These are phyloP conservation scores for Anoplophora glabripennis DNA, from an alignment of 1,140 invertebrate genomes.

Conservation along the genomic window DNA sequence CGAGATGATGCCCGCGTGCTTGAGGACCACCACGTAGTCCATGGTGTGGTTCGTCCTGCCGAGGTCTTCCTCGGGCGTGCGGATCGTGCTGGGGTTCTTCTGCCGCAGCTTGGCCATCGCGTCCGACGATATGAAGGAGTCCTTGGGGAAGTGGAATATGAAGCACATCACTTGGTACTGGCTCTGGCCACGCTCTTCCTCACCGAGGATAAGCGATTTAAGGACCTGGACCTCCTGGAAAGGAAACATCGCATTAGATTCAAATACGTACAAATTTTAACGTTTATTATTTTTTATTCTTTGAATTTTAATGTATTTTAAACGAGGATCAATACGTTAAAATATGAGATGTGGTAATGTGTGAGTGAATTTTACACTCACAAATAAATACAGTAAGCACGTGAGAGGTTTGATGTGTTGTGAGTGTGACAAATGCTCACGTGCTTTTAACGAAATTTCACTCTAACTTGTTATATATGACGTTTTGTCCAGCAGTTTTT, in stretches of 20 bases:
- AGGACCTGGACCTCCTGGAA: constrained; percentile 88
- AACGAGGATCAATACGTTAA: no score
- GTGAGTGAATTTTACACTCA: no score
- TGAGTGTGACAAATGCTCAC: no score
- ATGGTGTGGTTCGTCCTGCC: constrained; percentile 74
- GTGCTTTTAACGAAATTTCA: no score
- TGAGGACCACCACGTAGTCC: constrained; percentile 73
- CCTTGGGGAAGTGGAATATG: constrained; percentile 82
- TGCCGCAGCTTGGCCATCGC: constrained; percentile 97
- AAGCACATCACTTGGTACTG: constrained; percentile 92
- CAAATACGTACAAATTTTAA: neutral
- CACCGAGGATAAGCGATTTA: constrained; percentile 88
- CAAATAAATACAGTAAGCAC: no score
- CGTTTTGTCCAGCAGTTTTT: no score
- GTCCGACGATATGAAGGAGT: constrained; percentile 92
- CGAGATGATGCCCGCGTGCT: constrained; percentile 67
- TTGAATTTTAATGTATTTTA: no score
- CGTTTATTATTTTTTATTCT: no score
- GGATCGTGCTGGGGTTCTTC: constrained; percentile 63
- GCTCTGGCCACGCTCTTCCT: constrained; percentile 87
- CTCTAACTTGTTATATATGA: no score
- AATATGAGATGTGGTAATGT: no score
- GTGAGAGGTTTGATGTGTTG: no score
- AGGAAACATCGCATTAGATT: constrained; percentile 30
- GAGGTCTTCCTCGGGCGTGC: constrained; percentile 82